Conservation (phyloP, 2,888 invertebrate species). For the Alitta virens region DNA sequence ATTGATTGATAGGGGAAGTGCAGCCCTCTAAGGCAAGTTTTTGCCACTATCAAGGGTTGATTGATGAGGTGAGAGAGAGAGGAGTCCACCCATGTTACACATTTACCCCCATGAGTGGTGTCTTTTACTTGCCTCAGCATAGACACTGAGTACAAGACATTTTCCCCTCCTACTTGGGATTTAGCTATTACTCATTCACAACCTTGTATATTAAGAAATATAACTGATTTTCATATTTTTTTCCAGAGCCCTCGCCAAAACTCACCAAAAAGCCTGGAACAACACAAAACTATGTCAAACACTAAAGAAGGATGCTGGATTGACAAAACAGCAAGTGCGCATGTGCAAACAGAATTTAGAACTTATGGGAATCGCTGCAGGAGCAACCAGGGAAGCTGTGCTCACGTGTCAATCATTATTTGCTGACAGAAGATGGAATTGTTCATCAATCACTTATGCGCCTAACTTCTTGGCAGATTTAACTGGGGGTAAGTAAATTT, state of each 20-base stretch:
- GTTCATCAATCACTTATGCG: constrained; percentile 71
- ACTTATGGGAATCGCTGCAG: constrained; percentile 72
- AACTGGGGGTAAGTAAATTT: constrained; percentile 71
- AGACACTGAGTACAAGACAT: too few relatives aligned
- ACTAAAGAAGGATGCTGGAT: constrained; percentile 27
- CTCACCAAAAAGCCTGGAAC: constrained; percentile 20
- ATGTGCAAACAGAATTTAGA: constrained; percentile 48
- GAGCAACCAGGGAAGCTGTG: constrained; percentile 69
- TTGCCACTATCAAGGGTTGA: too few relatives aligned
- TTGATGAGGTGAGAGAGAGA: too few relatives aligned
- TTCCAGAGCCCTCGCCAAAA: constrained; percentile 13
- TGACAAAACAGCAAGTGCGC: constrained; percentile 41
- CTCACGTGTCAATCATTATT: constrained; percentile 70
- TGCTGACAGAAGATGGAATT: constrained; percentile 77
- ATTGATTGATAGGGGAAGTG: too few relatives aligned
- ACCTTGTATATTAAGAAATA: background rate
- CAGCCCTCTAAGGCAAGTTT: too few relatives aligned
- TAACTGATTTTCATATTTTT: background rate
- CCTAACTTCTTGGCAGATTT: constrained; percentile 76
- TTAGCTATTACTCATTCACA: too few relatives aligned
- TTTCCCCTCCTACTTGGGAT: too few relatives aligned
- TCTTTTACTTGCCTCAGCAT: too few relatives aligned
- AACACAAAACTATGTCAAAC: constrained; percentile 21
- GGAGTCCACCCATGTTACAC: too few relatives aligned
- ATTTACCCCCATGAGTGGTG: too few relatives aligned